Conservation (phyloP, 2,113 vertebrate genomes). For the Stigmatopora nigra region DNA sequence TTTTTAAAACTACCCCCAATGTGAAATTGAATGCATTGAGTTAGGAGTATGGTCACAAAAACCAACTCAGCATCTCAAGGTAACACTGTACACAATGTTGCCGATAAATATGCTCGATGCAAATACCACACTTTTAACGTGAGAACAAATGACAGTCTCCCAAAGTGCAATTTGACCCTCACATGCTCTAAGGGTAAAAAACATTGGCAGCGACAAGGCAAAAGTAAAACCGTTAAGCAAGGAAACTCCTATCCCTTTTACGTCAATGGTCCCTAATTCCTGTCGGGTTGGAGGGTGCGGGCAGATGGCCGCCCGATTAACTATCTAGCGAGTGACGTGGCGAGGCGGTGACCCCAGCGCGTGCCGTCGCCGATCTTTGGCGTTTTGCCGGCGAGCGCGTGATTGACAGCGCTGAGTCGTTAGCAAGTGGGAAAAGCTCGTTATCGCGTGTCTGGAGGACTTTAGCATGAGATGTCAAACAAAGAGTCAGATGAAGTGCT, state of each 20-base stretch:
- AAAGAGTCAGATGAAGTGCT: background rate
- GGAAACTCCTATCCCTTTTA: constrained; percentile 50
- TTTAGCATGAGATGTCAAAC: background rate
- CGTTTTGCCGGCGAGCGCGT: constrained; percentile 9
- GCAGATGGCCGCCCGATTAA: constrained; percentile 58
- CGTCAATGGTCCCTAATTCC: constrained; percentile 54
- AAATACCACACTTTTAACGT: background rate
- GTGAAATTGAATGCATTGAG: too few species aligned
- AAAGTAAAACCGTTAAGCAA: constrained; percentile 40
- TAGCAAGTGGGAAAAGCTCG: constrained; percentile 1
- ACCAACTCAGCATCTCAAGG: too few species aligned
- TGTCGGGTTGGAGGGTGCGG: constrained; percentile 16
- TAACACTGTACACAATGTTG: too few species aligned
- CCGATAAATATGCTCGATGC: too few species aligned
- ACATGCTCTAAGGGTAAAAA: constrained; percentile 19
- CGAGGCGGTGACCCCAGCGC: constrained; percentile 7
- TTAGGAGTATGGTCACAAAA: too few species aligned
- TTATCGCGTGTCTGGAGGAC: constrained; percentile 1
- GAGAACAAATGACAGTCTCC: background rate
- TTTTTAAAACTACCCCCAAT: too few species aligned
- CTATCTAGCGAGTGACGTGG: constrained; percentile 32
- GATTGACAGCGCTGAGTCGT: background rate
- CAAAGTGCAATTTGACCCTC: constrained; percentile 24
- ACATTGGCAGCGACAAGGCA: constrained; percentile 16
- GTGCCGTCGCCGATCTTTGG: constrained; percentile 8